A percentile compares a stretch with the other conserved stretches of the same genome.
Conservation (phyloP, 2,797 vertebrate species). For the Telmatherina bonti region DNA sequence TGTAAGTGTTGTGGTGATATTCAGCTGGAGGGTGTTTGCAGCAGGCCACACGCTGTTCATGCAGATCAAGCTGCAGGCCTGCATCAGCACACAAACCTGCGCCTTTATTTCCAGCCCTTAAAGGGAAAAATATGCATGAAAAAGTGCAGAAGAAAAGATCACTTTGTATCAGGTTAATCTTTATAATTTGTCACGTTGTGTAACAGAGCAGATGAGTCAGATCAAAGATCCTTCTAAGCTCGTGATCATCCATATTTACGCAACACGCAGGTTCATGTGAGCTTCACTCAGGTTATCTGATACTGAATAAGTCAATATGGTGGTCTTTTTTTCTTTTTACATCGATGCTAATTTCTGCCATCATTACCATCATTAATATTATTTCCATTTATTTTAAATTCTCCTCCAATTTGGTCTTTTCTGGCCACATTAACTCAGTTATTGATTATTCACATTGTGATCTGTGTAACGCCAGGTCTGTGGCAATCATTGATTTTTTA, state of each 20-base stretch:
- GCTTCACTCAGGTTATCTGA: background rate
- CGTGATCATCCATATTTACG: slow-evolving; percentile 8
- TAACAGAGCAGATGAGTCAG: slow-evolving; percentile 11
- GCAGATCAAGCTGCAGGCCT: slow-evolving; percentile 53
- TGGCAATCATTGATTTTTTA: slow-evolving; percentile 73
- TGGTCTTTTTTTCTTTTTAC: slow-evolving; percentile 7
- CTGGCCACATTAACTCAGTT: slow-evolving; percentile 57
- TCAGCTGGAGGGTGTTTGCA: slow-evolving; percentile 16
- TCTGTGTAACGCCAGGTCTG: slow-evolving; percentile 50
- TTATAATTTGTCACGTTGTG: slow-evolving; percentile 23
- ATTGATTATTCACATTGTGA: slow-evolving; percentile 72
- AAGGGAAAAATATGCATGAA: background rate
- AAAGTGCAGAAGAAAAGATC: slow-evolving; percentile 12
- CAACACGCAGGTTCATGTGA: slow-evolving; percentile 10
- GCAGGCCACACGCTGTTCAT: slow-evolving; percentile 46
- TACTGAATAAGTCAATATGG: slow-evolving; percentile 6
- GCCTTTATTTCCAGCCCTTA: background rate
- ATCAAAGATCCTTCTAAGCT: background rate
- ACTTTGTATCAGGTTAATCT: background rate
- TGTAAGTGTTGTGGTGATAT: background rate
- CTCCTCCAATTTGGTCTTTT: slow-evolving; percentile 20
- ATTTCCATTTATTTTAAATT: slow-evolving; percentile 1
- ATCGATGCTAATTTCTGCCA: slow-evolving; percentile 27
- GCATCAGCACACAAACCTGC: slow-evolving; percentile 17
- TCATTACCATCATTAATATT: slow-evolving; percentile 24